Conservation (phyloP, 2,113 vertebrate species). For the Atlantisia rogersi region DNA sequence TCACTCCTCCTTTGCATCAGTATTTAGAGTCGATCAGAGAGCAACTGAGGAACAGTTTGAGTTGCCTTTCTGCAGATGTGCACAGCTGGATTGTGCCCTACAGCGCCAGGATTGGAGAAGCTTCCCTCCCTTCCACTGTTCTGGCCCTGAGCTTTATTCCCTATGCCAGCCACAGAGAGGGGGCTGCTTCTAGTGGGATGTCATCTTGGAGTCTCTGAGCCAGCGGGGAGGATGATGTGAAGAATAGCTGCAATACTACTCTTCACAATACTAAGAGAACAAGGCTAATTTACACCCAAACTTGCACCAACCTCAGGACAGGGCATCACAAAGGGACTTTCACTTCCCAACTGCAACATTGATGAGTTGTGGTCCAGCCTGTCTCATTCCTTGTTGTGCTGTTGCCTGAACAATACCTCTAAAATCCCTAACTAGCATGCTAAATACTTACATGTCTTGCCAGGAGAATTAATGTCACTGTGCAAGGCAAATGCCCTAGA, state of each 20-base stretch:
- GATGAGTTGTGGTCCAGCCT: background rate
- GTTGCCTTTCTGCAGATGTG: background rate
- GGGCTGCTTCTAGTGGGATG: background rate
- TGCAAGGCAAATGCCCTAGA: background rate
- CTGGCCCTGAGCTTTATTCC: background rate
- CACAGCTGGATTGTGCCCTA: background rate
- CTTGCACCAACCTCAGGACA: background rate
- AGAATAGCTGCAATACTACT: background rate
- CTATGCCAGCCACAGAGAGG: background rate
- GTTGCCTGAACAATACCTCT: background rate
- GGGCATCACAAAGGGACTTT: background rate
- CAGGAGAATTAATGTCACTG: background rate
- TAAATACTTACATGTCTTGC: background rate
- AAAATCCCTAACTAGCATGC: background rate
- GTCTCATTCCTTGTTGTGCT: background rate
- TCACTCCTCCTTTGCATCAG: background rate
- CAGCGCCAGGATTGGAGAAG: background rate
- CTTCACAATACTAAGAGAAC: background rate
- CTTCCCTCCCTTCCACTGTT: background rate
- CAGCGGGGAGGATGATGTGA: background rate
- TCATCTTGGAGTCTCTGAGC: background rate
- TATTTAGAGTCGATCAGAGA: background rate
- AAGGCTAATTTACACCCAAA: background rate
- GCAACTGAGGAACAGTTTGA: background rate
- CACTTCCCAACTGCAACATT: background rate